Percentiles rank a stretch among this genome's conserved stretches.
Conservation (phyloP, 2,797 vertebrate genomes). For the Enoplosus armatus region DNA sequence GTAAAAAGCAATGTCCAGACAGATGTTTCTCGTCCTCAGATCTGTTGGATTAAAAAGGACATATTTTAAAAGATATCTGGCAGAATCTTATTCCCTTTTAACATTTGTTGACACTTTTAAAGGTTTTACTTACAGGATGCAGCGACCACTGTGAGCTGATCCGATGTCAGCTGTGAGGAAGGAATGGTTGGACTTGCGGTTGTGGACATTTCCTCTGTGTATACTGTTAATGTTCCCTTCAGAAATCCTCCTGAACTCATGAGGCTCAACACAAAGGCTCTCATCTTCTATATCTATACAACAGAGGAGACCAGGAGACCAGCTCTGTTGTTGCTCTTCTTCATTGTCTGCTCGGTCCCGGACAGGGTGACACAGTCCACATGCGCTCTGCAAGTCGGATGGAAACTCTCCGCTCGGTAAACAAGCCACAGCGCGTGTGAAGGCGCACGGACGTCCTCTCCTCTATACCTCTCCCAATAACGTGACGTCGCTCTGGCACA, state of each 20-base stretch:
- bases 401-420: slow-evolving; percentile 52
- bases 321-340: slow-evolving; percentile 15
- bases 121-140: slow-evolving; percentile 83
- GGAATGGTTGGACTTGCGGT: slow-evolving; percentile 73
- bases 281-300: slow-evolving; percentile 45
- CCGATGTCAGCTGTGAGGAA: slow-evolving; percentile 72
- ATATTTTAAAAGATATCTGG: not conserved
- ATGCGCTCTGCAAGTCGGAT: slow-evolving; percentile 48
- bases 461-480: slow-evolving; percentile 33
- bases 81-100: not conserved
- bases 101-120: slow-evolving; percentile 7
- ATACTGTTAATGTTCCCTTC: slow-evolving; percentile 50
- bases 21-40: not conserved
- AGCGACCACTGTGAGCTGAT: slow-evolving; percentile 82
- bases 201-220: slow-evolving; percentile 81
- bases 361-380: slow-evolving; percentile 46
- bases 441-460: slow-evolving; percentile 64
- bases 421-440: slow-evolving; percentile 43
- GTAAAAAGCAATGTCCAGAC: not conserved
- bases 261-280: slow-evolving; percentile 32
- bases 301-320: not conserved
- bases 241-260: slow-evolving; percentile 53
- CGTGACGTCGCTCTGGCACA: slow-evolving; percentile 67
- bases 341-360: slow-evolving; percentile 39
- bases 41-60: not conserved